A percentile compares a stretch with the other conserved stretches of the same genome.
phyloP scores from a whole-genome alignment of 2,797 vertebrate genomes.

The Mormyrus hasselquistii region DNA sequence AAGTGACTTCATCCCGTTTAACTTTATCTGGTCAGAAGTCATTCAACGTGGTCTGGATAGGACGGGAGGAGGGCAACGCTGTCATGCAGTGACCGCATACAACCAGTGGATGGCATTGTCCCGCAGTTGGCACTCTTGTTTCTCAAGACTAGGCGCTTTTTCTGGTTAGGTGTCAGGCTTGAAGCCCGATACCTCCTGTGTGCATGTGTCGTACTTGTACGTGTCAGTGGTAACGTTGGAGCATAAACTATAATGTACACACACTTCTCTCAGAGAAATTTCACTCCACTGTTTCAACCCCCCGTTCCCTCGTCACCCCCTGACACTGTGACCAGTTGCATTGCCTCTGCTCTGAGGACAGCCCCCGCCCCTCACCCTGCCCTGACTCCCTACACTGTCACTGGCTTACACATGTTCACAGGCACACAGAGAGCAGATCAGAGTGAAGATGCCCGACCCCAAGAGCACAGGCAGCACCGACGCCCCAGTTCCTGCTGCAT shows the following conservation, averaged over 20 bases:
- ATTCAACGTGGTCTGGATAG: background rate
- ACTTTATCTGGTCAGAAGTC: background rate
- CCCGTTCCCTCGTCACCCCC: background rate
- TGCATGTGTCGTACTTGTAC: background rate
- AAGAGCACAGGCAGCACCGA: constrained; percentile 52
- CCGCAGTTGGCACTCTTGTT: background rate
- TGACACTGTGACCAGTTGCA: constrained; percentile 42
- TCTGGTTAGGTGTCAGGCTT: background rate
- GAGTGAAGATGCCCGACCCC: constrained; percentile 63
- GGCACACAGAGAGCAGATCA: constrained; percentile 43
- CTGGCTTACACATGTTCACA: constrained; percentile 42
- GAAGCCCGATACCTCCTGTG: background rate
- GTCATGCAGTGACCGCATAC: background rate
- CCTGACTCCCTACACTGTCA: constrained; percentile 30
- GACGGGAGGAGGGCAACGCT: background rate
- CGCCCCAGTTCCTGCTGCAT: constrained; percentile 57
- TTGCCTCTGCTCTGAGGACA: constrained; percentile 37
- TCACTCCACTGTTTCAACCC: background rate
- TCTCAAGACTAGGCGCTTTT: background rate
- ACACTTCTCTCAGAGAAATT: background rate
- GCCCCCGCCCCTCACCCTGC: constrained; percentile 39
- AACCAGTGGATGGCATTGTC: constrained; percentile 9
- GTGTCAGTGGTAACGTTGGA: background rate
- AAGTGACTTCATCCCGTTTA: background rate
- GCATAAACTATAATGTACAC: background rate